Percentiles rank a stretch among this genome's conserved stretches.
Evolutionary conservation across 1,140 invertebrate species (phyloP).

Genomic region (Penaeus japonicus): DNA sequence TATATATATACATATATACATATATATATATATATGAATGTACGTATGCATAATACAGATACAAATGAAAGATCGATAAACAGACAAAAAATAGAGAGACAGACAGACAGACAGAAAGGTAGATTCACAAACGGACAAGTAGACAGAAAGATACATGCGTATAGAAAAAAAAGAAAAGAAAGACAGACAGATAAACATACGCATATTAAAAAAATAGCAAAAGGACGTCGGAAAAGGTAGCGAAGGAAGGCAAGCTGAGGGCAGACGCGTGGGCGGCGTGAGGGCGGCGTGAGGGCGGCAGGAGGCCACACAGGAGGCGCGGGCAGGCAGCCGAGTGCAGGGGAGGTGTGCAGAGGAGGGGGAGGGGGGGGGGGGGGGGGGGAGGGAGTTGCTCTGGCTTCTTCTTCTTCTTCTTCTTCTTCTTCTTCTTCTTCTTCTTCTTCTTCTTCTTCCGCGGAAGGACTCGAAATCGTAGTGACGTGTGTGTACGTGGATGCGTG

Average conservation of each 20-base stretch:
- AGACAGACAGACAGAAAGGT: not conserved
- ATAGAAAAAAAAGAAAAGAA: not conserved
- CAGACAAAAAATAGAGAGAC: not conserved
- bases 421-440: not conserved
- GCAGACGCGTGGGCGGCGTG: not conserved
- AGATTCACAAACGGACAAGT: too few species aligned
- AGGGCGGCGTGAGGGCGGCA: not conserved
- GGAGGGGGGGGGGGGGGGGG: not conserved
- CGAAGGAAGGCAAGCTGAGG: not conserved
- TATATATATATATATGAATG: too few species aligned
- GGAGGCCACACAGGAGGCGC: not conserved
- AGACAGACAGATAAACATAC: not conserved
- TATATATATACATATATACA: too few species aligned
- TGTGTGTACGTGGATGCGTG: too few species aligned
- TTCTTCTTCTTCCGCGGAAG: too few species aligned
- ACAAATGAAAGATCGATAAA: too few species aligned
- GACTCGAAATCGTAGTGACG: too few species aligned
- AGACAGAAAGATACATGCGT: too few species aligned
- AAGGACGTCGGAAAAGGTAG: not conserved
- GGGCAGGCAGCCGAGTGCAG: not conserved
- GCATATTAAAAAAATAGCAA: not conserved
- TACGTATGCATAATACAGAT: too few species aligned
- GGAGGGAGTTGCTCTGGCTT: not conserved
- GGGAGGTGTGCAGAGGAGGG: not conserved
- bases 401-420: not conserved